Percentiles rank a stretch among this genome's conserved stretches.
Conservation (phyloP, 2,888 invertebrate genomes). For the Dromius quadrimaculatus region DNA sequence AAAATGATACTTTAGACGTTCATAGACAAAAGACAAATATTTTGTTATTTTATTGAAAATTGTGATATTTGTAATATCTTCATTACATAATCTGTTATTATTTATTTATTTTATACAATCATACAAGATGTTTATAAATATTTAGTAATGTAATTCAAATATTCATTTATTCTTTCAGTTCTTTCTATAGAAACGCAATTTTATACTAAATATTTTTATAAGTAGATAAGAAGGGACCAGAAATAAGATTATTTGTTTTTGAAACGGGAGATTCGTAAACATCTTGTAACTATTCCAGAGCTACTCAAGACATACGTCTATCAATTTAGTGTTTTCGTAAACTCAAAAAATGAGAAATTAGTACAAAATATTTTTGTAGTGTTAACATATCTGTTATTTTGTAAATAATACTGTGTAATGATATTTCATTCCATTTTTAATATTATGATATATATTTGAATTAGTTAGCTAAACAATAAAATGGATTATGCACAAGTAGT, state of each 20-base stretch:
- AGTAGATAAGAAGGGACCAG: constrained; percentile 10
- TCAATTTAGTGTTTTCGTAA: no score
- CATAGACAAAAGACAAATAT: background rate
- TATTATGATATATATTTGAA: background rate
- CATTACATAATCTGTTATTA: constrained; percentile 17
- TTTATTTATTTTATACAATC: constrained; percentile 24
- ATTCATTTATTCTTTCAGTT: background rate
- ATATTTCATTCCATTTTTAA: background rate
- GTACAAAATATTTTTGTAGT: constrained; percentile 35
- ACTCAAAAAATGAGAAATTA: no score
- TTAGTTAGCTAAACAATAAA: background rate
- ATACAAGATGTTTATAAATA: constrained; percentile 43
- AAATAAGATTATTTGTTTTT: background rate
- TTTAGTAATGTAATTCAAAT: constrained; percentile 15
- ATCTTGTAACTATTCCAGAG: no score
- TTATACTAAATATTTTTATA: background rate
- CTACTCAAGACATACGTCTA: no score
- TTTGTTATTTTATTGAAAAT: constrained; percentile 18
- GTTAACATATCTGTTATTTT: constrained; percentile 17
- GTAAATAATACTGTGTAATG: constrained; percentile 3
- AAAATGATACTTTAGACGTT: no score
- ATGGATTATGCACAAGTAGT: constrained; percentile 2
- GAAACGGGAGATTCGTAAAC: no score
- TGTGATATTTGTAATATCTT: constrained; percentile 28
- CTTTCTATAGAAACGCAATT: no score